A percentile compares a stretch with the other conserved stretches of the same genome.
Conservation (phyloP, 2,113 vertebrate genomes). For the Ginglymostoma cirratum region DNA sequence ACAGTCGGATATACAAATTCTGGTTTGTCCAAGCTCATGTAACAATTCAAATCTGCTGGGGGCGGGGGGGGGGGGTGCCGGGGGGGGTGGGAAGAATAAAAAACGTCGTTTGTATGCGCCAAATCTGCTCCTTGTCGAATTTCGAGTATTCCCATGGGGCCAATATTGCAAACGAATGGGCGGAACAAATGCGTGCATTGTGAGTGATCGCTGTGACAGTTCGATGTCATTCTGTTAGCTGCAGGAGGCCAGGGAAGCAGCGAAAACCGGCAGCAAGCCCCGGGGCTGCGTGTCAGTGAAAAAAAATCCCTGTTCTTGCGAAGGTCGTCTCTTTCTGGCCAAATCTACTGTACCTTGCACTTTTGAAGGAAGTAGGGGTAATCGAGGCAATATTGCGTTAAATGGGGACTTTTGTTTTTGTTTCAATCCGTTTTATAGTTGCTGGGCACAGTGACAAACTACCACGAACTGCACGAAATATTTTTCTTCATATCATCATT, state of each 20-base stretch:
- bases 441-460: not conserved
- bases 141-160: not conserved
- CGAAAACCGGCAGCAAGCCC: not conserved
- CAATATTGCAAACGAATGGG: not conserved
- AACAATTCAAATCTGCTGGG: not conserved
- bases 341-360: not conserved
- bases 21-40: not conserved
- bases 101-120: not conserved
- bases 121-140: not conserved
- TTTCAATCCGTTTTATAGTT: not conserved
- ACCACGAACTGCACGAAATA: not conserved
- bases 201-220: not conserved
- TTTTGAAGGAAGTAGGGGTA: not conserved
- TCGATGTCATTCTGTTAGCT: not conserved
- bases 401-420: not conserved
- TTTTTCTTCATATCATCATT: not conserved
- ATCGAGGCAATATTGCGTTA: slow-evolving; percentile 18
- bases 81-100: no score
- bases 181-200: not conserved
- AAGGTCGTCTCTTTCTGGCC: not conserved
- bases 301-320: not conserved
- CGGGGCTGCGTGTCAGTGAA: not conserved
- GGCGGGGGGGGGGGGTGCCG: no score
- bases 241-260: not conserved
- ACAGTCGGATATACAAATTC: not conserved